Evolutionary conservation across 1,140 invertebrate species (phyloP).

Genomic region (Dendroctonus ponderosae): DNA sequence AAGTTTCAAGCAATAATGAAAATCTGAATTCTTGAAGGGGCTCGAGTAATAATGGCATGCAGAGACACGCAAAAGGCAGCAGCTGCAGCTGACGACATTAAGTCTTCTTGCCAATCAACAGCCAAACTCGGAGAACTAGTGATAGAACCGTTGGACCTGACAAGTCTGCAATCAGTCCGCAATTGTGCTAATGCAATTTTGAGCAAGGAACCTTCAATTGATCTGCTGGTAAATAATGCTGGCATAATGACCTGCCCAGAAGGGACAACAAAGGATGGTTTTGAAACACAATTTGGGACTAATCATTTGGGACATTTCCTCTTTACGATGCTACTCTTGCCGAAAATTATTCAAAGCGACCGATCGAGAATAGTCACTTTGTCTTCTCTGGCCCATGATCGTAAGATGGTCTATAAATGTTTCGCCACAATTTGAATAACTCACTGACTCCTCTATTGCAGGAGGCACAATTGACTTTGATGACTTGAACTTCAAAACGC

Average conservation of each 20-base stretch:
- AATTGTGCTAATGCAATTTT: conserved; percentile 66
- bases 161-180: conserved; percentile 69
- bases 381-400: conserved; percentile 58
- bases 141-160: conserved; percentile 66
- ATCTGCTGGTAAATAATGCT: conserved; percentile 81
- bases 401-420: conserved; percentile 45
- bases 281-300: conserved; percentile 75
- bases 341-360: conserved; percentile 54
- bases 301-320: conserved; percentile 85
- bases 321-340: conserved; percentile 74
- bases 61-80: conserved; percentile 48
- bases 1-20: too few relatives aligned
- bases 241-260: conserved; percentile 72
- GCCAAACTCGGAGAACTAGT: conserved; percentile 58
- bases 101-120: conserved; percentile 50
- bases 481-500: not conserved
- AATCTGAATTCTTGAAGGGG: conserved; percentile 42
- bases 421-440: not conserved
- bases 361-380: conserved; percentile 63
- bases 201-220: conserved; percentile 60
- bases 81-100: conserved; percentile 51
- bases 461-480: not conserved
- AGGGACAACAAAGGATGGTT: conserved; percentile 69
- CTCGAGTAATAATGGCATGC: conserved; percentile 52
- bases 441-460: not conserved